Evolutionary conservation across 1,140 invertebrate species (phyloP).

Genomic region (Trachelipus rathkii): DNA sequence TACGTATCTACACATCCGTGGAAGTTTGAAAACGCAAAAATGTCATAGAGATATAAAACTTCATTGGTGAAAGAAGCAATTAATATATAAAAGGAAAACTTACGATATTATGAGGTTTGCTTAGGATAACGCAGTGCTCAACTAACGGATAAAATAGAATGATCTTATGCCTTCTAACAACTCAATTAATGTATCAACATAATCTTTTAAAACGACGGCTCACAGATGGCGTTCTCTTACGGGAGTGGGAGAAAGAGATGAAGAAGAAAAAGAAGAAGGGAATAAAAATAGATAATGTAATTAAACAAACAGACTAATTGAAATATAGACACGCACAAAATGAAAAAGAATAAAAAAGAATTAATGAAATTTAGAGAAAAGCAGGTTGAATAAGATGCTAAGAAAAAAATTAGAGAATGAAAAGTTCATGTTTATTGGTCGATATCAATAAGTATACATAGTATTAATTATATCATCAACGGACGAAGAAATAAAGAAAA

Average conservation of each 20-base stretch:
- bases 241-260: neutral
- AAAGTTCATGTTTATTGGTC: too few species aligned
- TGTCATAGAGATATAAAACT: neutral
- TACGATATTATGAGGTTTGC: neutral
- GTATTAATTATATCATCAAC: too few species aligned
- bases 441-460: too few species aligned
- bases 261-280: too few species aligned
- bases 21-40: neutral
- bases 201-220: neutral
- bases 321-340: too few species aligned
- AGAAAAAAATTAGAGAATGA: too few species aligned
- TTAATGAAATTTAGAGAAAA: too few species aligned
- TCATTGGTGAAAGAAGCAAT: neutral
- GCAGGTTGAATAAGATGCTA: too few species aligned
- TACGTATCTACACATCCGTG: neutral
- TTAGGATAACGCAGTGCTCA: neutral
- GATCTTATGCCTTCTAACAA: neutral
- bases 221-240: neutral
- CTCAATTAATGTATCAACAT: constrained; percentile 9
- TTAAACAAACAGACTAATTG: too few species aligned
- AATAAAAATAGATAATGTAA: too few species aligned
- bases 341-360: too few species aligned
- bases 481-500: too few species aligned
- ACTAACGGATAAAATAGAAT: neutral
- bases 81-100: constrained; percentile 11